Conservation (phyloP, 2,113 vertebrate species). For the Tonatia bakeri region DNA sequence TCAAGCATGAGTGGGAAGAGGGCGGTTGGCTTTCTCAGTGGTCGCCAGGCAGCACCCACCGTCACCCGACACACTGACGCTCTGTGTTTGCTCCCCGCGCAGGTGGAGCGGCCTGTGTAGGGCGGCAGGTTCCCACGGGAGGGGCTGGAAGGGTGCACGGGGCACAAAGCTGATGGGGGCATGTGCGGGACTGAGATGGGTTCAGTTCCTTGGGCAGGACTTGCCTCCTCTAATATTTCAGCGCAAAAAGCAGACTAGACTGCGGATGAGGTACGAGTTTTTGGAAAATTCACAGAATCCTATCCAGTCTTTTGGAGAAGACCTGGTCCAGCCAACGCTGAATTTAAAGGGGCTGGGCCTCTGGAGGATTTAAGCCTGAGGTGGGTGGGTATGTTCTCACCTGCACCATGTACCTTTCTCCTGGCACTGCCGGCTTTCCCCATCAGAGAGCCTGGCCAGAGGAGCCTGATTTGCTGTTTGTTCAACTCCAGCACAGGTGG, state of each 20-base stretch:
- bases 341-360: background rate
- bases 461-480: conserved; percentile 49
- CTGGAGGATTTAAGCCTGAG: background rate
- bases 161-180: background rate
- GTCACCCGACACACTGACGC: background rate
- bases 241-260: background rate
- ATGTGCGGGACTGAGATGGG: background rate
- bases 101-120: background rate
- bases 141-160: background rate
- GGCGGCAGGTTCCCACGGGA: conserved; percentile 51
- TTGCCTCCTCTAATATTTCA: background rate
- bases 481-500: conserved; percentile 52
- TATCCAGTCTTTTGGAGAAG: background rate
- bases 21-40: background rate
- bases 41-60: conserved; percentile 59
- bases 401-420: background rate
- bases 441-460: background rate
- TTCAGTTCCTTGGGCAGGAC: background rate
- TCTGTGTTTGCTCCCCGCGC: conserved; percentile 26
- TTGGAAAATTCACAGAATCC: background rate
- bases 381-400: background rate
- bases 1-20: background rate
- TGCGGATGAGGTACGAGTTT: background rate
- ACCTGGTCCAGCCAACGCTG: background rate
- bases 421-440: background rate